phyloP scores from a whole-genome alignment of 2,797 vertebrate species.

The Acanthurus tractus region DNA sequence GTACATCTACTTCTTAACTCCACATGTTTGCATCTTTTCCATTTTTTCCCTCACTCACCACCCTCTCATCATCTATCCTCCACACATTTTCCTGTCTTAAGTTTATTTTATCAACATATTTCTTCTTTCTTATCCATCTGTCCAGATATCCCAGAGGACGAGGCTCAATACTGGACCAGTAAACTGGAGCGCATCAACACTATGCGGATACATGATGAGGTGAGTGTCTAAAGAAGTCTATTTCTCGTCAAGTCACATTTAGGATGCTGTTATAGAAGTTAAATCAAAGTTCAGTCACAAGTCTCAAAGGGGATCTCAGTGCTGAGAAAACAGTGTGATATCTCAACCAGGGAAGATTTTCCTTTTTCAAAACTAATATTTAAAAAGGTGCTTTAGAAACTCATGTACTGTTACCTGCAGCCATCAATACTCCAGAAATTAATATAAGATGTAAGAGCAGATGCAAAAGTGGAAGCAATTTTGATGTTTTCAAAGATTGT shows the following conservation, averaged over 20 bases:
- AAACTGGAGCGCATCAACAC: constrained; percentile 94
- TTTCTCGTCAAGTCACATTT: not conserved
- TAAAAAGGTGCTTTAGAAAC: not conserved
- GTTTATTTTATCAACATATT: not conserved
- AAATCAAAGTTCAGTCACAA: not conserved
- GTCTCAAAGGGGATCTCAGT: not conserved
- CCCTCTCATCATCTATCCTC: not conserved
- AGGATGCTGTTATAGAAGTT: not conserved
- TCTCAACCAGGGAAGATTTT: not conserved
- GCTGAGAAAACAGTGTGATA: not conserved
- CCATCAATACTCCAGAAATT: not conserved
- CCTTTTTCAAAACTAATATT: not conserved
- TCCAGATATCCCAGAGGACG: constrained; percentile 94
- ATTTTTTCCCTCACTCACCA: not conserved
- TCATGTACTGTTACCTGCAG: not conserved
- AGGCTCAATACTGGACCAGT: constrained; percentile 96
- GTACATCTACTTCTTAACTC: not conserved
- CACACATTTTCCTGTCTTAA: not conserved
- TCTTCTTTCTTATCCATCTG: constrained; percentile 4
- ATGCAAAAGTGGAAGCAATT: not conserved
- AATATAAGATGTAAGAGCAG: not conserved
- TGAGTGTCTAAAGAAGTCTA: constrained; percentile 54
- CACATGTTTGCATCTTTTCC: not conserved
- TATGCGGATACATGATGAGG: constrained; percentile 90
- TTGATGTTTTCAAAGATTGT: not conserved